Percentiles rank a stretch among this genome's conserved stretches.
Evolutionary conservation across 2,113 vertebrate genomes (phyloP).

Genomic region (Albula glossodonta): DNA sequence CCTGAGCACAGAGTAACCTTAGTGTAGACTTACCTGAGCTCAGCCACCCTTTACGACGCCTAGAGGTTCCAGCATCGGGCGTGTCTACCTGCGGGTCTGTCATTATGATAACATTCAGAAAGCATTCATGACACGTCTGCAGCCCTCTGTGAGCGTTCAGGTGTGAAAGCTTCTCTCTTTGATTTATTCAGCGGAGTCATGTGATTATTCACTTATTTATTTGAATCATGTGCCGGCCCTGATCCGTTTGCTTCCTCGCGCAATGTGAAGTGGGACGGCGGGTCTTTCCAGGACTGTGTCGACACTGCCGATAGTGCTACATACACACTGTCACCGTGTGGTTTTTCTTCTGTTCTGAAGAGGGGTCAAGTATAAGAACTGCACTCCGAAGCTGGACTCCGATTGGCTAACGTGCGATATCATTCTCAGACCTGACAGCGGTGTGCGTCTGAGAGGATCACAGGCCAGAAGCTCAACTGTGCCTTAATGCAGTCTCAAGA

Average conservation of each 20-base stretch:
- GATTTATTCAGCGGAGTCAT: not conserved
- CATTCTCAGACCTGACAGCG: not conserved
- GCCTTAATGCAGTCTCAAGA: not conserved
- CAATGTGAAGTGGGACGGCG: not conserved
- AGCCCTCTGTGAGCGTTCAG: constrained; percentile 47
- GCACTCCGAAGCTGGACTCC: too few relatives aligned
- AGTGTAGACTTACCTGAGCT: too few relatives aligned
- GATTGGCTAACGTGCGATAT: too few relatives aligned
- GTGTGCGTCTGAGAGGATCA: not conserved
- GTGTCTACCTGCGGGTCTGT: too few relatives aligned
- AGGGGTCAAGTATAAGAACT: too few relatives aligned
- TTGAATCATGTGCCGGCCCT: not conserved
- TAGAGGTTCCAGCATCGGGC: too few relatives aligned
- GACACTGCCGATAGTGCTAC: too few relatives aligned
- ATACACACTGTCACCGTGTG: too few relatives aligned
- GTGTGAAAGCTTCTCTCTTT: constrained; percentile 63
- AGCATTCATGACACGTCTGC: constrained; percentile 34
- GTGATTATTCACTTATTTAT: not conserved
- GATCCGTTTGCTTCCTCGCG: not conserved
- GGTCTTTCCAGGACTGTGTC: not conserved
- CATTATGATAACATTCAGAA: not conserved
- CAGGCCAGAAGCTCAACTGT: too few relatives aligned
- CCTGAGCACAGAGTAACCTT: too few relatives aligned
- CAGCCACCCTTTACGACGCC: too few relatives aligned
- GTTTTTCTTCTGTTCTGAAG: not conserved